Evolutionary conservation across 30 jellyfish, hydroid and myxozoan genomes (phyloP).

Genomic region (Hydractinia symbiolongicarpus): DNA sequence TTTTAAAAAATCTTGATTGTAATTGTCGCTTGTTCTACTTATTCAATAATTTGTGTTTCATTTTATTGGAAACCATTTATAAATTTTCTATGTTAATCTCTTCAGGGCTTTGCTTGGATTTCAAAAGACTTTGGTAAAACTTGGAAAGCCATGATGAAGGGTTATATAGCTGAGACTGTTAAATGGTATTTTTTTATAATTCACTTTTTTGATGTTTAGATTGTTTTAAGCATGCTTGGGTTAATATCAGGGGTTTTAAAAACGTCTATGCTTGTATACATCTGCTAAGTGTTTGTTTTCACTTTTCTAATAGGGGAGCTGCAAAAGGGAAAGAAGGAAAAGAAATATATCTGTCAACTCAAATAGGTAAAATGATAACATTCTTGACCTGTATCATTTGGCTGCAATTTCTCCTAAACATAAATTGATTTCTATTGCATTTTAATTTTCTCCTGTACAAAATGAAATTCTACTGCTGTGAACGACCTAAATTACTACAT

Average conservation of each 20-base stretch:
- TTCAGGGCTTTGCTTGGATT: slow-evolving; percentile 56
- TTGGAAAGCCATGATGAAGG: slow-evolving; percentile 55
- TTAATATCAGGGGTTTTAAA: no score
- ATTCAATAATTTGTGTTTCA: not conserved
- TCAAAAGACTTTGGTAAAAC: slow-evolving; percentile 68
- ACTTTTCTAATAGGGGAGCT: slow-evolving; percentile 65
- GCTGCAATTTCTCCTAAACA: no score
- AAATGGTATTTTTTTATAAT: slow-evolving; percentile 48
- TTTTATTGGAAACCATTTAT: not conserved
- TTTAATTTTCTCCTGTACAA: no score
- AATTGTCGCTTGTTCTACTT: not conserved
- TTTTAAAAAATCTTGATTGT: not conserved
- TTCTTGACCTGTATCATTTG: not conserved
- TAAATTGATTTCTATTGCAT: no score
- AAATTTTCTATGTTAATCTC: not conserved
- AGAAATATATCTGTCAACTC: slow-evolving; percentile 35
- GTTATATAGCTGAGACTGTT: slow-evolving; percentile 38
- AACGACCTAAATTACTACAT: no score
- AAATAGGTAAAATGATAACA: slow-evolving; percentile 1
- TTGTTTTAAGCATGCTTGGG: no score
- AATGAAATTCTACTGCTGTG: no score
- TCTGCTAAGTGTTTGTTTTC: no score
- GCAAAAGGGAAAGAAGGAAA: slow-evolving; percentile 40
- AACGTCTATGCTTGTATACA: no score
- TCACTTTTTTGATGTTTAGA: no score